Evolutionary conservation across 1,140 invertebrate genomes (phyloP).

Genomic region (Ectropis grisescens): DNA sequence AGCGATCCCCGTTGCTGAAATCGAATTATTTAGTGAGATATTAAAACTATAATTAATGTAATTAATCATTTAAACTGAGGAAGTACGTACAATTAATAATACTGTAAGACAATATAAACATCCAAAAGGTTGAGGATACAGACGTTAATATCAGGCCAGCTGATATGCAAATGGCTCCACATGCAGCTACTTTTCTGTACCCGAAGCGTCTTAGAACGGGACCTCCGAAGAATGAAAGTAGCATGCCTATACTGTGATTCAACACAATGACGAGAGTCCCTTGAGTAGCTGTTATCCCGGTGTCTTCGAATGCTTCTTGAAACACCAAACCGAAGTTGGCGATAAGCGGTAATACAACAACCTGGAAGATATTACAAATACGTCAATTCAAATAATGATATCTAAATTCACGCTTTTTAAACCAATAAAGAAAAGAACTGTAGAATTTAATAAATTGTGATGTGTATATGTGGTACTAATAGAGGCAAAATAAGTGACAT

Average conservation of each 20-base stretch:
- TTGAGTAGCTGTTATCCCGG: conserved; percentile 68
- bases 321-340: conserved; percentile 72
- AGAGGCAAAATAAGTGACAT: too few species aligned
- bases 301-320: conserved; percentile 66
- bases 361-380: too few species aligned
- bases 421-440: too few species aligned
- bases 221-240: conserved; percentile 73
- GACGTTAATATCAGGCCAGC: conserved; percentile 67
- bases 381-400: too few species aligned
- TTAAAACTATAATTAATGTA: too few species aligned
- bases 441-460: too few species aligned
- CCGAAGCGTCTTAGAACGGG: conserved; percentile 70
- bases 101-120: conserved; percentile 74
- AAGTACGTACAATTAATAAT: conserved; percentile 76
- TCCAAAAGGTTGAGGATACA: conserved; percentile 58
- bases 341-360: conserved; percentile 71
- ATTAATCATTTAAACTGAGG: too few species aligned
- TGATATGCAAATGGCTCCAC: conserved; percentile 60
- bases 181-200: conserved; percentile 71
- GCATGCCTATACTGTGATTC: conserved; percentile 75
- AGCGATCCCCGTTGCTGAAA: conserved; percentile 62
- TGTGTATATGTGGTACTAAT: too few species aligned
- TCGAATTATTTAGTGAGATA: too few species aligned
- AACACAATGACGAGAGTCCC: conserved; percentile 72
- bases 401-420: too few species aligned